Evolutionary conservation across 2,888 invertebrate species (phyloP), one percentile per base, ranked within the genome.

Genomic region (Blomia tropicalis): DNA sequence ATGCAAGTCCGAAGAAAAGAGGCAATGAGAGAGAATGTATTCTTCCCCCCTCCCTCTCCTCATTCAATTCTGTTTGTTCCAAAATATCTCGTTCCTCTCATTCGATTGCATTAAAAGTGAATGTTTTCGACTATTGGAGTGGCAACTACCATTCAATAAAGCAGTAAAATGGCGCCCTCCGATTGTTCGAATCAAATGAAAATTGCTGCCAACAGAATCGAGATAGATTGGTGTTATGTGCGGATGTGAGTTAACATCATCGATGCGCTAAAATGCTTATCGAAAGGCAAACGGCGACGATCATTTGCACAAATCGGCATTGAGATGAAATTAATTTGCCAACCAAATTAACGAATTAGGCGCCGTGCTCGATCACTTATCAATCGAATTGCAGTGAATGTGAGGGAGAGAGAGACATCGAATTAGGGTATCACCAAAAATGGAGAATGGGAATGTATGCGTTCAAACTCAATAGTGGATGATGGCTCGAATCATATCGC

Each of bases 331-430:
- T 47, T 47, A 47, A 47, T 47, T 47, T 47, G 51, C 51, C 7
- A 47, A 47, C n/a, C 51, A 47, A 47, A 47, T 47, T 47, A 47
- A 47, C 27, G n/a, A n/a, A n/a, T n/a, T n/a, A n/a, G n/a, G n/a
- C n/a, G n/a, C n/a, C n/a, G n/a, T n/a, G n/a, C n/a, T n/a, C n/a
- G n/a, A n/a, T n/a, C n/a, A n/a, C n/a, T n/a, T n/a, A n/a, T n/a
- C n/a, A n/a, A n/a, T n/a, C n/a, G n/a, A n/a, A n/a, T n/a, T n/a
- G n/a, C n/a, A n/a, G n/a, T n/a, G n/a, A n/a, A n/a, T n/a, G n/a
- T n/a, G n/a, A n/a, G n/a, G n/a, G n/a, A n/a, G n/a, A n/a, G n/a
- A n/a, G n/a, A n/a, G n/a, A n/a, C n/a, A n/a, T n/a, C n/a, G n/a
- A n/a, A n/a, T n/a, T n/a, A n/a, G n/a, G n/a, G n/a, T n/a, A n/a